These are phyloP conservation scores for Lordiphosa stackelbergi DNA, from an alignment of 1,140 invertebrate species.

Conservation along the genomic window DNA sequence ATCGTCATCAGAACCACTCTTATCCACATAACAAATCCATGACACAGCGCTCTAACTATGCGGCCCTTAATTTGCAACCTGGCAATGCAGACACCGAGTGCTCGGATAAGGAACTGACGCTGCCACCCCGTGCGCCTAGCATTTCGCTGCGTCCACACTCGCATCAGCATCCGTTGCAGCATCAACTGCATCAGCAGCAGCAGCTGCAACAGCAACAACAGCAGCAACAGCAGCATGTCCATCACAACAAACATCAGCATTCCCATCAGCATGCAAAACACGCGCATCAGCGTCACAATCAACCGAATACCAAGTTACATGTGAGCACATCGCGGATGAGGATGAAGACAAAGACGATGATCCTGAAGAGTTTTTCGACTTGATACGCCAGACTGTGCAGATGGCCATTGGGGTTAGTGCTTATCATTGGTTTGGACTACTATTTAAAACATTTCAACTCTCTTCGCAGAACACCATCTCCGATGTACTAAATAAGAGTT, in stretches of 20 bases:
- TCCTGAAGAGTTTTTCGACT: conserved; percentile 69
- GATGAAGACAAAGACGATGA: conserved; percentile 69
- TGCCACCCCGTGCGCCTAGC: background rate
- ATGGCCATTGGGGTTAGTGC: conserved; percentile 48
- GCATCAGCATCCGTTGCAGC: conserved; percentile 32
- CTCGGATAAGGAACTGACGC: conserved; percentile 41
- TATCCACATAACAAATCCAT: conserved; percentile 10
- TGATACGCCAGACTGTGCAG: conserved; percentile 65
- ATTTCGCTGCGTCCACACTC: conserved; percentile 13
- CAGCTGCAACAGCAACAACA: conserved; percentile 22
- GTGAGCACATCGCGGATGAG: conserved; percentile 31
- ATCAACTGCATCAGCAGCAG: conserved; percentile 59
- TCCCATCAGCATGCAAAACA: conserved; percentile 28
- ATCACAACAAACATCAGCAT: conserved; percentile 20
- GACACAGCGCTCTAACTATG: conserved; percentile 29
- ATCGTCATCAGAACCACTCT: background rate
- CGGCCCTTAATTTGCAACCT: conserved; percentile 9
- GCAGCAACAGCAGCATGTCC: conserved; percentile 1
- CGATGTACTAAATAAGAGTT: conserved; percentile 54
- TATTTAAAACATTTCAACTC: background rate
- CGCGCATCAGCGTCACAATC: conserved; percentile 15
- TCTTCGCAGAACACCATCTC: conserved; percentile 41
- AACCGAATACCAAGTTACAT: conserved; percentile 11
- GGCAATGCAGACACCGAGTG: conserved; percentile 9
- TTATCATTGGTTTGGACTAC: too few relatives aligned